Evolutionary conservation across 2,797 vertebrate species (phyloP).

Genomic region (Ctenopoma multispine): DNA sequence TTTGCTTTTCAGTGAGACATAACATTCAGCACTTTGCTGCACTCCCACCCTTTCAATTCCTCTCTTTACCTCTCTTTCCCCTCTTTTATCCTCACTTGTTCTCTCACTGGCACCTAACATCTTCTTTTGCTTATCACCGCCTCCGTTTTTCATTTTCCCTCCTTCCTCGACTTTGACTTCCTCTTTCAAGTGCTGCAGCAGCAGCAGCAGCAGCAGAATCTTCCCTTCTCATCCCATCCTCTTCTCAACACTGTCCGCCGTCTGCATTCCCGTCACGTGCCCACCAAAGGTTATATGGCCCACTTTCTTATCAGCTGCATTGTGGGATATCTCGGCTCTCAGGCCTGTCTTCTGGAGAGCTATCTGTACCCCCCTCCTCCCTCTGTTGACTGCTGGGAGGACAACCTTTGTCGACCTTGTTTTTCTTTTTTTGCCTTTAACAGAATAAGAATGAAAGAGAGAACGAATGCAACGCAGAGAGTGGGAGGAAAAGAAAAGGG

Average conservation of each 20-base stretch:
- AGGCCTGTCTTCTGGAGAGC: slow-evolving; percentile 78
- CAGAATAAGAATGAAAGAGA: slow-evolving; percentile 82
- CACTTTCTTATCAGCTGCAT: slow-evolving; percentile 90
- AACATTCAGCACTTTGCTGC: slow-evolving; percentile 48
- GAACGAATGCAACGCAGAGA: slow-evolving; percentile 69
- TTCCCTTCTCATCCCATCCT: slow-evolving; percentile 65
- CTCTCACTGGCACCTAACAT: slow-evolving; percentile 69
- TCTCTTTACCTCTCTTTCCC: slow-evolving; percentile 41
- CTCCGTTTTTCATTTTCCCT: slow-evolving; percentile 67
- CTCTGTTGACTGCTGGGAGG: slow-evolving; percentile 74
- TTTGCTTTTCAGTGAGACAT: slow-evolving; percentile 56
- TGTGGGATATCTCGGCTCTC: slow-evolving; percentile 85
- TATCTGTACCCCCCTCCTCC: slow-evolving; percentile 74
- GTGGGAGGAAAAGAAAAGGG: slow-evolving; percentile 60
- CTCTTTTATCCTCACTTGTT: slow-evolving; percentile 54
- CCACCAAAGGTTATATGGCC: slow-evolving; percentile 82
- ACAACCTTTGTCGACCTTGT: slow-evolving; percentile 81
- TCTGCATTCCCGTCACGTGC: slow-evolving; percentile 86
- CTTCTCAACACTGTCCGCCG: slow-evolving; percentile 67
- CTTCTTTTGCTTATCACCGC: slow-evolving; percentile 82
- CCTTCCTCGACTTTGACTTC: slow-evolving; percentile 79
- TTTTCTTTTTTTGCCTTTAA: slow-evolving; percentile 67
- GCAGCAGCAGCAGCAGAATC: slow-evolving; percentile 51
- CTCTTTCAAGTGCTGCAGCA: slow-evolving; percentile 72
- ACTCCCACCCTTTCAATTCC: slow-evolving; percentile 47